Evolutionary conservation across 2,888 invertebrate genomes (phyloP), one percentile per base, ranked within the genome.

Genomic region (Aproaerema taeniolella): DNA sequence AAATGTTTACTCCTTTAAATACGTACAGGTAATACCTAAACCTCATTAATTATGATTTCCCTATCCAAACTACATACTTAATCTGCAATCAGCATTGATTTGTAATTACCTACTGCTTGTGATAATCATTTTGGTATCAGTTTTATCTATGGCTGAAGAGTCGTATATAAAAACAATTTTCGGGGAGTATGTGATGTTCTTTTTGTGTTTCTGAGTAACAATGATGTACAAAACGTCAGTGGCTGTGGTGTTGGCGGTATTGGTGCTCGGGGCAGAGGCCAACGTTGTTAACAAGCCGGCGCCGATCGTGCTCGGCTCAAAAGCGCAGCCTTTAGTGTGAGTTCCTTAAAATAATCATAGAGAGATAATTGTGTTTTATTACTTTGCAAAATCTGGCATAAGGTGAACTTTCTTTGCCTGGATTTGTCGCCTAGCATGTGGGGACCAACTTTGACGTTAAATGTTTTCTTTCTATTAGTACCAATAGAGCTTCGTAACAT

Each of bases 241-340:
- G 32, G 70, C 67, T 12, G 43, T 72, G 47, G 46, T 67, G 12
- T 31, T 82, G 38, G 63, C 63, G 9, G 43, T 66, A 33, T 44
- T 73, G 54, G 55, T 76, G 42, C 68, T 58, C 11, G 67, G 61
- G 10, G 72, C 74, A n/a, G 65, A 74, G 41, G 80, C 72, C 7
- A 61, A 61, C 45, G 38, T 54, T 30, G 45, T 68, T 20, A 35
- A 28, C 26, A 33, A 41, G 30, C 45, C 55, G 4, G 31, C 50
- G 25, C 47, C 63, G 1, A 45, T 48, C 10, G 34, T 51, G 12
- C 49, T 62, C 20, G 29, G 20, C 20, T n/a, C n/a, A n/a, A n/a
- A n/a, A n/a, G n/a, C n/a, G n/a, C 38, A 20, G 47, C 39, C 14
- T 39, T 2, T 8, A 8, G n/a, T 47, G 67, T 65, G 49, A 59